Evolutionary conservation across 2,888 invertebrate genomes (phyloP), one percentile per base, ranked within the genome.

Genomic region (Campoletis raptor): DNA sequence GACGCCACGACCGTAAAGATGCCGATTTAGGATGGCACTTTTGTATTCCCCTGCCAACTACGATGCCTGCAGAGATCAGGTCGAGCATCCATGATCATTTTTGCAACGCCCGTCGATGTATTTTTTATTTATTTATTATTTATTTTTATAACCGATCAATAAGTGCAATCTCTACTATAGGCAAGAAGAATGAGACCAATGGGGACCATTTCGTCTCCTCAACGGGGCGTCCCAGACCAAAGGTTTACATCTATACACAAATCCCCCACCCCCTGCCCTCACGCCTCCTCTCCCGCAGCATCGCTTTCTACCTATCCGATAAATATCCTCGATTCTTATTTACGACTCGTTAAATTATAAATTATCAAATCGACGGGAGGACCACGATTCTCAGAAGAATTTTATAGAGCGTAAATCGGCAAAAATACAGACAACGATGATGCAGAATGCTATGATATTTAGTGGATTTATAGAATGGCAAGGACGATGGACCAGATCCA

Each of bases 281-380:
- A 6, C 48, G 42, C 8, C 6, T n/a, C 15, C 48, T n/a, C 48
- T 12, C 15, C 30, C 30, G 30, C 7, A 30, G 15, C 30, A 30
- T 61, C 30, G 30, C 15, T 30, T 40, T 81, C 73, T 30, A 45
- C 67, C 77, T 67, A 86, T 81, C 52, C 83, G 81, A 86, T 78
- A 86, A 83, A 86, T 83, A 86, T 72, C 57, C 81, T 81, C 30
- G 42, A 78, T 81, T 81, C 42, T 86, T 86, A 86, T 88, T 88
- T 88, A 88, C 78, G 87, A 72, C 82, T 87, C 72, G 80, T 82
- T 78, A 85, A 88, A 86, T 84, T 83, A 84, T 88, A 86, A 86
- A 87, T 87, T 86, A 77, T 76, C 61, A 77, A 83, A 82, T 84
- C 85, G 61, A 82, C 81, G 79, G 85, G 77, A 57, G 76, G 64